Evolutionary conservation across 2,113 vertebrate genomes (phyloP), one percentile per base, ranked within the genome.

Genomic region (Bagarius yarrelli): DNA sequence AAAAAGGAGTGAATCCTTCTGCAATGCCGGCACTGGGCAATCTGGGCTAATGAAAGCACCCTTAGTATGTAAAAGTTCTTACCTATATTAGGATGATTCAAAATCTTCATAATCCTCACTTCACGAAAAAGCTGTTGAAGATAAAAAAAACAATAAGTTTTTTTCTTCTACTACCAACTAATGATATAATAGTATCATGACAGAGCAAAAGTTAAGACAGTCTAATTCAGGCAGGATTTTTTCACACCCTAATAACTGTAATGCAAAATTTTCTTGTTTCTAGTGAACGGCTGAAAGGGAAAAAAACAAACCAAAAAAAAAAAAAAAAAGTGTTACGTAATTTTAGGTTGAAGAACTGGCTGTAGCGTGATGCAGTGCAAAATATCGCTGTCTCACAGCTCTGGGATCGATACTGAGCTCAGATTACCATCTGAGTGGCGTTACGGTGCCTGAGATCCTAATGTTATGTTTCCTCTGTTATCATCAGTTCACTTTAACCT

Each of bases 71-170:
- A 30, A 14, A 55, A 34, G 21, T 14, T 23, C 81, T 83, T 83
- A 85, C 84, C 84, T 74, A 85, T 85, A 74, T 85, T 85, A 80
- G 84, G 84, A 60, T 85, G 84, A 81, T 85, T 85, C 61, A 85
- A 69, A 59, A 83, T 81, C 79, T 85, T 85, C 84, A 85, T 85
- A 59, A 85, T 83, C 50, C 84, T 78, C 59, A 85, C 84, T 85
- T 85, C 84, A 81, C 84, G 84, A 83, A 85, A 85, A 36, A 85
- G 84, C 84, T 85, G 84, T 63, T 15, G 44, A 64, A 34, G 25
- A 67, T 36, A 52, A 50, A 25, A 73, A 71, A 77, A 40, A 23
- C 15, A 3, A 60, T 12, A 4, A 27, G 6, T 3, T 52, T 50
- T 69, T 69, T 63, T 25, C 25, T 27, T 6, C 32, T 18, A 64